These are phyloP conservation scores for Caracal caracal DNA, from an alignment of 2,113 vertebrate species.

Conservation along the genomic window DNA sequence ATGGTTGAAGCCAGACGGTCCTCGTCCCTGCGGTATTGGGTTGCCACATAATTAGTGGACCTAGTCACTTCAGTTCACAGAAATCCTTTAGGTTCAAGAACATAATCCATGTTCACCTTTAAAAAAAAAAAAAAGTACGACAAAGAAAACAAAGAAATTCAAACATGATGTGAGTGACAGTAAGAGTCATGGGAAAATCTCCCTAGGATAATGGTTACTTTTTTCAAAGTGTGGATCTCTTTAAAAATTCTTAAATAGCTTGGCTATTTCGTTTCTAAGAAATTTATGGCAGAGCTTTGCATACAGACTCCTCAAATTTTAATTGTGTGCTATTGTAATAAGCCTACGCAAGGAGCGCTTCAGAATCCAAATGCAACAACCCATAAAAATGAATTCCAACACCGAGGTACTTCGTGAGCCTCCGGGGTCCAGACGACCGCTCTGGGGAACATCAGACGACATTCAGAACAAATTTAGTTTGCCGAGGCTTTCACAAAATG, in stretches of 20 bases:
- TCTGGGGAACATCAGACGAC: fast-evolving
- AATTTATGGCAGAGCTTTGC: not conserved
- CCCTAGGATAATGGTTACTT: not conserved
- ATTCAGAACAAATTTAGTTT: not conserved
- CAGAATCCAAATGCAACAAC: not conserved
- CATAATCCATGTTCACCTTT: not conserved
- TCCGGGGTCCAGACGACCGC: not conserved
- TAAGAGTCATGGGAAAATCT: not conserved
- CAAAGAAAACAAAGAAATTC: not conserved
- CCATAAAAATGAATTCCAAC: not conserved
- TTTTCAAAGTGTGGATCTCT: not conserved
- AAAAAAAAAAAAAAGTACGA: not conserved
- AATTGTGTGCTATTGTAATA: not conserved
- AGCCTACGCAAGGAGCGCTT: not conserved
- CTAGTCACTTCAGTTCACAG: constrained; percentile 1
- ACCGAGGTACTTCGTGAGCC: not conserved
- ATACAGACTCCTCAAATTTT: not conserved
- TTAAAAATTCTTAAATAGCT: not conserved
- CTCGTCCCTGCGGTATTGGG: not conserved
- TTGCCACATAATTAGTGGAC: not conserved
- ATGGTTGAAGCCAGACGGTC: constrained; percentile 46
- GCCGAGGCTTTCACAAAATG: fast-evolving
- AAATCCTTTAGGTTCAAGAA: not conserved
- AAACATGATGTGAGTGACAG: not conserved
- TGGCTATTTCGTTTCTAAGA: not conserved